Percentiles rank a stretch among this genome's conserved stretches.
phyloP scores from a whole-genome alignment of 2,888 invertebrate species.

The Acronicta alni region DNA sequence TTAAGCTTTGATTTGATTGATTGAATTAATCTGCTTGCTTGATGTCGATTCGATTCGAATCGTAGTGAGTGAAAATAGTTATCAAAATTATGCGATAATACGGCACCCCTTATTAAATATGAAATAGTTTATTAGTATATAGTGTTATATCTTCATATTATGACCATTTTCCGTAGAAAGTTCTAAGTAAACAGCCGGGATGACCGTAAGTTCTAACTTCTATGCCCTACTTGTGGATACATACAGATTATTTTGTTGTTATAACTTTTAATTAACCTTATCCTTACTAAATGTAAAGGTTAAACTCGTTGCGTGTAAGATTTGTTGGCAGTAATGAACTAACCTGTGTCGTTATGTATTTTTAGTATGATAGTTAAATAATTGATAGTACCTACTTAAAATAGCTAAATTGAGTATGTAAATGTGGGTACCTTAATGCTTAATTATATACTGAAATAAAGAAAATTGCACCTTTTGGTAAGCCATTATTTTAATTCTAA shows the following conservation, averaged over 20 bases:
- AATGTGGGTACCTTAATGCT: conserved; percentile 1
- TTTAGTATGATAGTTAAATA: too few relatives aligned
- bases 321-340: conserved; percentile 9
- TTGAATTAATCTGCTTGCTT: too few relatives aligned
- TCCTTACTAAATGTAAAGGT: conserved; percentile 1
- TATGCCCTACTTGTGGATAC: not conserved
- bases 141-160: conserved; percentile 16
- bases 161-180: conserved; percentile 24
- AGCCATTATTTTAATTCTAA: too few relatives aligned
- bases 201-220: conserved; percentile 49
- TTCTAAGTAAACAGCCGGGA: conserved; percentile 33
- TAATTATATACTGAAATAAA: too few relatives aligned
- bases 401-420: not conserved
- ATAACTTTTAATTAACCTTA: conserved; percentile 9
- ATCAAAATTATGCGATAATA: conserved; percentile 2
- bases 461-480: too few relatives aligned
- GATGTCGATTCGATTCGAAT: too few relatives aligned
- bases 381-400: too few relatives aligned
- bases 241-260: conserved; percentile 27
- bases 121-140: conserved; percentile 14
- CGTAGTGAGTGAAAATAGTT: not conserved
- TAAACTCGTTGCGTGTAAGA: conserved; percentile 8
- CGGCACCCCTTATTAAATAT: conserved; percentile 11
- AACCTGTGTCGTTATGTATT: conserved; percentile 2
- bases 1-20: too few relatives aligned